Base-by-base conservation (phyloP, 2,888 invertebrate genomes). In the Trichogramma evanescens region DNA sequence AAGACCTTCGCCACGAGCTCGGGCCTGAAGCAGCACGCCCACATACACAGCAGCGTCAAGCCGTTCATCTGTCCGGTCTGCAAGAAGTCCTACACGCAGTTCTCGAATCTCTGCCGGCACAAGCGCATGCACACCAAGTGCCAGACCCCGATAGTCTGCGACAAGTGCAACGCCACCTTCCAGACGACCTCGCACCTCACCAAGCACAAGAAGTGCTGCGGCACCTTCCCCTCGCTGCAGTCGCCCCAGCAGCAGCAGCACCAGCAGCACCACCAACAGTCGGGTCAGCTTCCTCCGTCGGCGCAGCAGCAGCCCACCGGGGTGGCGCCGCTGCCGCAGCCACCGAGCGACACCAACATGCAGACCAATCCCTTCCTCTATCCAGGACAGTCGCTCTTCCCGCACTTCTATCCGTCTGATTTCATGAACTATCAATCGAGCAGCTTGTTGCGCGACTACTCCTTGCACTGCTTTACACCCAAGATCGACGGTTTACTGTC, bases 101-200 rank as follows among this genome's bases (percentile, higher is more conserved):
- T 99, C 80, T 98, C 97, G 46, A 99, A 99, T 79, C 84, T 99
- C 73, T 99, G 99, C 77, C 90, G 99, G n/a, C 99, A 99, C 82
- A 96, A 95, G 76, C 93, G 98, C 61, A 97, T 98, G 95, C 99
- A 99, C 83, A 89, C 91, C 58, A 91, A 93, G 75, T 98, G 97
- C 78, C 89, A 95, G 71, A 90, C 90, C 80, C 89, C 91, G 75
- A 92, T 93, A 74, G 95, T 94, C 82, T 98, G 97, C 80, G 87
- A 84, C 72, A 95, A 95, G 84, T 98, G 97, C 76, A 89, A 90
- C 40, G 93, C 95, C 75, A 89, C 91, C 43, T 98, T 97, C 80
- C 89, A 89, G 61, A 95, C 95, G 0, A 89, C 89, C 62, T 93
- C 95, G 3, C 92, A 95, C 41, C 83, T 98, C 54, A 88, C 93